Evolutionary conservation across 2,797 vertebrate genomes (phyloP), one percentile per base, ranked within the genome.

Genomic region (Prunella strophiata): DNA sequence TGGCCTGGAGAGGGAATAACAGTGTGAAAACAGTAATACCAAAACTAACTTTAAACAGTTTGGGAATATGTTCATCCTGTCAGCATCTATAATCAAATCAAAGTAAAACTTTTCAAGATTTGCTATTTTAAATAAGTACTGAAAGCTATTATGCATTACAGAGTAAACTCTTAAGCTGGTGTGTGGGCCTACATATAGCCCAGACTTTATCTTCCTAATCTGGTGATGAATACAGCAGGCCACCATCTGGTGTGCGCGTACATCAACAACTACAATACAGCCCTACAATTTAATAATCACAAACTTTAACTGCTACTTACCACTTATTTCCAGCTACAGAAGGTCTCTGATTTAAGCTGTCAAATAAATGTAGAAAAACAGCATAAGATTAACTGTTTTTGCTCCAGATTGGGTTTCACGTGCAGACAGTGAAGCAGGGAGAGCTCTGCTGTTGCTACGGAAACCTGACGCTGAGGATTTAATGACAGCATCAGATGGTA

Each of bases 121-220:
- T 66, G 11, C 12, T 74, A 30, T 83, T 70, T 88, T 80, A 95
- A 96, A 85, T 15, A 48, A 89, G 16, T 18, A 55, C 32, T 89
- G 47, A 83, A 92, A 91, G 88, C 27, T 96, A 54, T 85, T 92
- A 77, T 63, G 70, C 14, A 79, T 66, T 85, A 63, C 85, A 78
- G 62, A 74, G 54, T 92, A 96, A 96, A 96, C 75, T 79, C 70
- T 67, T 94, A 92, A 96, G 62, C 48, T n/a, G 51, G 51, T 88
- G 78, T 94, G 85, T 77, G 92, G 91, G 42, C 78, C 94, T 90
- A 94, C 88, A 94, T 95, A 96, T 96, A 94, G 83, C 94, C 87
- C 90, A 95, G 92, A 77, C 89, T 97, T 98, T 97, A 98, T 97
- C 97, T 97, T 96, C 91, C 95, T 98, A 98, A 98, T 98, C 97